Evolutionary conservation across 2,113 vertebrate species (phyloP), one percentile per base, ranked within the genome.

Genomic region (Engraulis encrasicolus): DNA sequence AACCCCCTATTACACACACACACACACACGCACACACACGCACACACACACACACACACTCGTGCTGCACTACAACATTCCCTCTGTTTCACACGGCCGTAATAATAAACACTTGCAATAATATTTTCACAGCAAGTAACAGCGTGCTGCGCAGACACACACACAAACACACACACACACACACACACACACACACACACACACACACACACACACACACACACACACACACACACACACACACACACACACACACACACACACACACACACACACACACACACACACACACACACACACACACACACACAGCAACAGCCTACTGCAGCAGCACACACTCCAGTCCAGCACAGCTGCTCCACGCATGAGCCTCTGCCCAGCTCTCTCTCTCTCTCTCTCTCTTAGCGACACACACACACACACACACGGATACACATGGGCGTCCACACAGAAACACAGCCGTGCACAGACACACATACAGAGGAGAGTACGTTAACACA

Each of bases 81-180:
- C 92, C 92, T 94, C 94, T 94, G 93, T 95, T 94, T 94, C 92
- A 94, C 94, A 90, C 92, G 91, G 90, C 88, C 93, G 91, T 92
- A 95, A 95, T 95, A 95, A 95, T 95, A 95, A 95, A 95, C 94
- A 95, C 93, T 95, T 95, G 94, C 92, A 93, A 95, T 95, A 95
- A 95, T 95, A 95, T 95, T 95, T 95, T 95, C 93, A 91, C 92
- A 93, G 93, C 94, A 91, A 93, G 92, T 92, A 94, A 93, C 88
- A 90, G 94, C 92, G 92, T 91, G 94, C 93, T 92, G 92, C 93
- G 92, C 93, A 94, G 92, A 94, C 94, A n/a, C 94, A 92, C 84
- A 90, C 77, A 86, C 86, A 87, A 40, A 74, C 88, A 54, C 90
- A 93, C 91, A 91, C 92, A 92, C 83, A 78, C 40, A 45, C 40